These are phyloP conservation scores for Athripsodes cinereus DNA, from an alignment of 2,888 invertebrate genomes.

Conservation along the genomic window DNA sequence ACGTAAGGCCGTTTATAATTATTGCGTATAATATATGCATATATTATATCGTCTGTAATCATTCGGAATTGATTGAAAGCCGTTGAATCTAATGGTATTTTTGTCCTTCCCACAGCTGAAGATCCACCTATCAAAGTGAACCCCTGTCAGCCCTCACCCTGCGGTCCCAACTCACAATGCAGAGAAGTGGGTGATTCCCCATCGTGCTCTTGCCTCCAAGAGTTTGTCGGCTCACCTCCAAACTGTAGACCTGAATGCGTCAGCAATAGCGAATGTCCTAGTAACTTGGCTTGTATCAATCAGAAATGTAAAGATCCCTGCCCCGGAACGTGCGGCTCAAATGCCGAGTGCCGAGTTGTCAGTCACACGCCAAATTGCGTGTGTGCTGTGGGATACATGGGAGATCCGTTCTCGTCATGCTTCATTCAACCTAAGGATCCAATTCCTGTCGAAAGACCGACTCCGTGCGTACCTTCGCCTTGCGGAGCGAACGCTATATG, in stretches of 20 bases:
- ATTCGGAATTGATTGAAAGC: no score
- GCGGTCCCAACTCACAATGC: slow-evolving; percentile 72
- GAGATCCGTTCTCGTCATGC: slow-evolving; percentile 60
- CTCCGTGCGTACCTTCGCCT: slow-evolving; percentile 58
- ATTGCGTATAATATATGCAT: background rate
- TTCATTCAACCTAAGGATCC: slow-evolving; percentile 30
- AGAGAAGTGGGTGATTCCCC: slow-evolving; percentile 63
- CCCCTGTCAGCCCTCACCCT: slow-evolving; percentile 58
- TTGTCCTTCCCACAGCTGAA: slow-evolving; percentile 33
- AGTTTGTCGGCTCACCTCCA: slow-evolving; percentile 69
- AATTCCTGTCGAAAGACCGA: slow-evolving; percentile 35
- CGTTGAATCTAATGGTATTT: no score
- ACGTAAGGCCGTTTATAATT: slow-evolving; percentile 35
- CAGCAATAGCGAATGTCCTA: slow-evolving; percentile 67
- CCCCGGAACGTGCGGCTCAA: slow-evolving; percentile 68
- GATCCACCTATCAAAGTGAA: slow-evolving; percentile 37
- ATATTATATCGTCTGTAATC: background rate
- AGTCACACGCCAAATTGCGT: slow-evolving; percentile 76
- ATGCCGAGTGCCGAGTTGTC: slow-evolving; percentile 64
- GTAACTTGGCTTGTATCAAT: slow-evolving; percentile 69
- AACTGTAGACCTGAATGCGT: slow-evolving; percentile 73
- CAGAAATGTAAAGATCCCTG: slow-evolving; percentile 77
- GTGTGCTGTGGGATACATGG: slow-evolving; percentile 60
- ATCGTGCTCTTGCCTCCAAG: slow-evolving; percentile 70
- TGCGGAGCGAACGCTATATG: slow-evolving; percentile 68